Evolutionary conservation across 1,140 invertebrate species (phyloP).

Genomic region (Drosophila busckii): DNA sequence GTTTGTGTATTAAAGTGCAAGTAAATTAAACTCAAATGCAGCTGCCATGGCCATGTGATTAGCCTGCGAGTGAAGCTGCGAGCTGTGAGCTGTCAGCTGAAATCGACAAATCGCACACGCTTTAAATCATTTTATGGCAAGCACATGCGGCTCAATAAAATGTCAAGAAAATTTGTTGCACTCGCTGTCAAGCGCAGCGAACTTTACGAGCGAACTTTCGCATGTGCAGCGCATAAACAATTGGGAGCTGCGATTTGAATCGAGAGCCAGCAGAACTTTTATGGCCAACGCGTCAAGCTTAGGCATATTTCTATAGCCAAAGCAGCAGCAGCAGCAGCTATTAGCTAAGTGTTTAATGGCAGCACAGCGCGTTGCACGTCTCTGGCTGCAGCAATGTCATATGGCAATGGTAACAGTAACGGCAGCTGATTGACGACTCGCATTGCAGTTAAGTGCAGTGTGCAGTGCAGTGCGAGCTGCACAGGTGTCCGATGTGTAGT

Average conservation of each 20-base stretch:
- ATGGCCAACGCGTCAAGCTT: too few species aligned
- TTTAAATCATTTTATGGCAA: slow-evolving; percentile 53
- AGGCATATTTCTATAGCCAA: too few species aligned
- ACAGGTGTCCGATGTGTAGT: slow-evolving; percentile 21
- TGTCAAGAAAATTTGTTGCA: slow-evolving; percentile 52
- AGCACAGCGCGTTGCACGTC: too few species aligned
- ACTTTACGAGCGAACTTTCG: slow-evolving; percentile 30
- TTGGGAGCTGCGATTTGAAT: slow-evolving; percentile 22
- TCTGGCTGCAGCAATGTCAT: too few species aligned
- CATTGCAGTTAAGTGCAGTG: slow-evolving; percentile 44
- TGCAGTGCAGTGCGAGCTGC: slow-evolving; percentile 13
- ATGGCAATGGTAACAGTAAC: slow-evolving; percentile 81
- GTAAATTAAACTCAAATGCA: too few species aligned
- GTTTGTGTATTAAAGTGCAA: neutral
- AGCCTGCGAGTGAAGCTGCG: too few species aligned
- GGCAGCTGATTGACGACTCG: slow-evolving; percentile 76
- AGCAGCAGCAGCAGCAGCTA: too few species aligned
- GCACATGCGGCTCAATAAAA: slow-evolving; percentile 48
- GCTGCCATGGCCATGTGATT: too few species aligned
- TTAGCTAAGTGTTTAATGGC: slow-evolving; percentile 57
- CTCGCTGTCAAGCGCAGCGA: slow-evolving; percentile 66
- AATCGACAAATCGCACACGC: too few species aligned
- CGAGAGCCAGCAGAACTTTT: too few species aligned
- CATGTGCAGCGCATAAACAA: slow-evolving; percentile 32
- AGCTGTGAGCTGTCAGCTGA: too few species aligned